Conservation (phyloP, 2,888 invertebrate species). For the Coenonympha arcania region DNA sequence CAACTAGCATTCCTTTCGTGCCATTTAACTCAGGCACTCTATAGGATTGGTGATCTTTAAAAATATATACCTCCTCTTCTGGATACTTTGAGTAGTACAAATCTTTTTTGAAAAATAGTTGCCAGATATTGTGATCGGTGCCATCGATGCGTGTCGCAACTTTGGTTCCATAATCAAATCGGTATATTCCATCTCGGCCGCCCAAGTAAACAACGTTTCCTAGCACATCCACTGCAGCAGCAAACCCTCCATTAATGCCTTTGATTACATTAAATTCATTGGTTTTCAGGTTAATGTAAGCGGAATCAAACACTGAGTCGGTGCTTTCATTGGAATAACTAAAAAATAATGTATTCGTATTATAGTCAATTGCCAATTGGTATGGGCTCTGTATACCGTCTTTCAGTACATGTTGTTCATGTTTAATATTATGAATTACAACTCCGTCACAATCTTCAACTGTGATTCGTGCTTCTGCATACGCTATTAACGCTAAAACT, state of each 20-base stretch:
- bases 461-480: constrained; percentile 18
- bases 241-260: constrained; percentile 47
- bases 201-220: constrained; percentile 48
- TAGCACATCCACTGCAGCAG: constrained; percentile 44
- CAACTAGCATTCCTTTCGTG: constrained; percentile 31
- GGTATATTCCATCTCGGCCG: constrained; percentile 48
- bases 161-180: constrained; percentile 41
- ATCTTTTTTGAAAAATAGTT: constrained; percentile 50
- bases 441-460: constrained; percentile 31
- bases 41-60: constrained; percentile 22
- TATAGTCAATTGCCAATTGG: constrained; percentile 51
- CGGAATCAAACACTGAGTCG: constrained; percentile 37
- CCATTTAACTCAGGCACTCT: constrained; percentile 27
- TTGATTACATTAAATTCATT: constrained; percentile 37
- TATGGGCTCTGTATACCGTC: constrained; percentile 41
- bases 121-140: constrained; percentile 48
- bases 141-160: constrained; percentile 34
- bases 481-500: constrained; percentile 17
- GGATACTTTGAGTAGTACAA: constrained; percentile 50
- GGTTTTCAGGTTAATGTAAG: constrained; percentile 46
- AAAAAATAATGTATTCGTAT: constrained; percentile 51
- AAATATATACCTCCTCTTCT: constrained; percentile 28
- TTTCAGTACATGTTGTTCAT: constrained; percentile 37
- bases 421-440: constrained; percentile 28
- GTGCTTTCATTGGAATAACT: constrained; percentile 36